phyloP scores from a whole-genome alignment of 2,888 invertebrate genomes.

The Phalera bucephala region DNA sequence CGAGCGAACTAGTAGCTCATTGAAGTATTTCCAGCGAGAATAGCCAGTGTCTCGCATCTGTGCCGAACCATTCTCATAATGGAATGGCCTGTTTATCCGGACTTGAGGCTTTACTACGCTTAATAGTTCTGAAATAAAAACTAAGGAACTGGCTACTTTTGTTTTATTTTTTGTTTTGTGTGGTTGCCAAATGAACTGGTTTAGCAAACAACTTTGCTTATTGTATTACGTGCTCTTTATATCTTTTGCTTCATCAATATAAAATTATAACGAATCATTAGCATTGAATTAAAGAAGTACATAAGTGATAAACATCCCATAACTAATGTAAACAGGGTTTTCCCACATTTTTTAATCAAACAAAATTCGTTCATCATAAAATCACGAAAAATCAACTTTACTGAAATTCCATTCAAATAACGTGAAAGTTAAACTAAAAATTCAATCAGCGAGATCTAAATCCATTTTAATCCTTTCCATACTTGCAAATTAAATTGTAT shows the following conservation, averaged over 20 bases:
- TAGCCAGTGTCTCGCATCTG: constrained; percentile 43
- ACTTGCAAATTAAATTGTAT: constrained; percentile 2
- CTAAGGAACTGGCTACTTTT: constrained; percentile 5
- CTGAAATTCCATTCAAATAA: too few species aligned
- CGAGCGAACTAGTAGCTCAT: constrained; percentile 11
- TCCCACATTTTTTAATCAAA: too few species aligned
- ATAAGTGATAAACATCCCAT: too few species aligned
- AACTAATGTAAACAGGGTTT: too few species aligned
- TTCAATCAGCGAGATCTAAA: too few species aligned
- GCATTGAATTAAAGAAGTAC: too few species aligned
- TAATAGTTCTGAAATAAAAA: constrained; percentile 24
- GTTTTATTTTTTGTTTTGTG: constrained; percentile 2
- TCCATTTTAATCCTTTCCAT: too few species aligned
- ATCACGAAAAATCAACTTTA: too few species aligned
- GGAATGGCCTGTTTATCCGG: constrained; percentile 58
- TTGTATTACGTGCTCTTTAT: too few species aligned
- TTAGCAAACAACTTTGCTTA: not conserved
- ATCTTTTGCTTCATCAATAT: constrained; percentile 1
- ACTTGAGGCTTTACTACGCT: constrained; percentile 15
- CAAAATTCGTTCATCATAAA: too few species aligned
- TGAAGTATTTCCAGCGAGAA: constrained; percentile 15
- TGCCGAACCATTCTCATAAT: constrained; percentile 51
- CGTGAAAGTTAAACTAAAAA: too few species aligned
- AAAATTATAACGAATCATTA: too few species aligned
- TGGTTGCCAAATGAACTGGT: not conserved